Evolutionary conservation across 1,140 invertebrate species (phyloP).

Genomic region (Homarus americanus): DNA sequence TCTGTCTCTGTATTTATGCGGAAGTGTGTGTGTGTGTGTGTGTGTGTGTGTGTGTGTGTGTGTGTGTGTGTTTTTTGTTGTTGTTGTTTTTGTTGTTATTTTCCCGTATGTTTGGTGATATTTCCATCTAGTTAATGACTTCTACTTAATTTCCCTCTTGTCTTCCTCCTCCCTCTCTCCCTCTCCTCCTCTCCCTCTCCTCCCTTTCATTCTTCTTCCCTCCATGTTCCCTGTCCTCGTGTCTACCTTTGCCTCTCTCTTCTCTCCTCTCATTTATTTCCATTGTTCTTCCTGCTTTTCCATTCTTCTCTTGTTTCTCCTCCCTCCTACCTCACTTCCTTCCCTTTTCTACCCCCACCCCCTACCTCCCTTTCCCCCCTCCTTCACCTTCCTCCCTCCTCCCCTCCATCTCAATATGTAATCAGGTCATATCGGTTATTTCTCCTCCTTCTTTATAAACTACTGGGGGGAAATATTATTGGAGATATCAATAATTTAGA

Average conservation of each 20-base stretch:
- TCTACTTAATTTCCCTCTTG: not conserved
- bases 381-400: not conserved
- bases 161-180: not conserved
- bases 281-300: not conserved
- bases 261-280: not conserved
- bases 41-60: too few species aligned
- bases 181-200: not conserved
- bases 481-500: not conserved
- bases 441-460: not conserved
- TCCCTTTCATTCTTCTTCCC: not conserved
- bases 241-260: not conserved
- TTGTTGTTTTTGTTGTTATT: too few species aligned
- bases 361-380: not conserved
- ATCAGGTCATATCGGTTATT: too few species aligned
- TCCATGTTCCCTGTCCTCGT: not conserved
- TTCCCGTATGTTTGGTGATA: too few species aligned
- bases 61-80: too few species aligned
- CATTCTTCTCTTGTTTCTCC: not conserved
- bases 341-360: not conserved
- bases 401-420: not conserved
- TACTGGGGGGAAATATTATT: not conserved
- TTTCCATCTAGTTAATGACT: too few species aligned
- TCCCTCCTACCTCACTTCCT: not conserved
- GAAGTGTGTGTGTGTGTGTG: too few species aligned
- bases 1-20: too few species aligned